Conservation (phyloP, 2,113 vertebrate species). For the Gracilinanus agilis region DNA sequence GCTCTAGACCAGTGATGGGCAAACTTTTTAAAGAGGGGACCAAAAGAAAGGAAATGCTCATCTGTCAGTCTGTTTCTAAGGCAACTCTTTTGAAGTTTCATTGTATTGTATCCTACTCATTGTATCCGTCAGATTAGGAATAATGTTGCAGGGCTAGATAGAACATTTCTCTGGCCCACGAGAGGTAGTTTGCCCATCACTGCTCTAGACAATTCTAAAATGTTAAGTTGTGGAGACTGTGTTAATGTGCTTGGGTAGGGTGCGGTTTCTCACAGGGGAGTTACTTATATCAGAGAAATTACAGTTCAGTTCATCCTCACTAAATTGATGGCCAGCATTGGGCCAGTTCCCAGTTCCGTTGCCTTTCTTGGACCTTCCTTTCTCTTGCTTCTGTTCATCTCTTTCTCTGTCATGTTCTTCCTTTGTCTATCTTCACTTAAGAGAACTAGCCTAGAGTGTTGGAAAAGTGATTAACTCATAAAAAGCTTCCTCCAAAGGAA, state of each 20-base stretch:
- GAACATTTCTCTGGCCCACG: too few relatives aligned
- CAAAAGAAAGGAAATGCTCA: too few relatives aligned
- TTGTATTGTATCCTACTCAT: too few relatives aligned
- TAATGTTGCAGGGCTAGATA: too few relatives aligned
- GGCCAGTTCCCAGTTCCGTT: background rate
- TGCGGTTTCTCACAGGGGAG: background rate
- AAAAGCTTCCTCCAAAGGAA: conserved; percentile 64
- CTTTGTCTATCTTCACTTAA: conserved; percentile 67
- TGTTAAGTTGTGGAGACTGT: background rate
- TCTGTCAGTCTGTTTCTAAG: too few relatives aligned
- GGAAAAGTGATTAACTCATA: conserved; percentile 61
- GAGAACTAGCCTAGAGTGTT: conserved; percentile 71
- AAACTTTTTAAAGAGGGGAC: too few relatives aligned
- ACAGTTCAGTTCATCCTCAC: background rate
- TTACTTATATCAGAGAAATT: background rate
- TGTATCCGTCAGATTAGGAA: too few relatives aligned
- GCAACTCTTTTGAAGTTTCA: too few relatives aligned
- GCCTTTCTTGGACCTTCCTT: conserved; percentile 46
- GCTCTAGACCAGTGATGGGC: too few relatives aligned
- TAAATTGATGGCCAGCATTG: conserved; percentile 1
- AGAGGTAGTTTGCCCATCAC: too few relatives aligned
- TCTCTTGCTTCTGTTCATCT: conserved; percentile 31
- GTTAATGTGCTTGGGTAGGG: background rate
- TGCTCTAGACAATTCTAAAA: background rate
- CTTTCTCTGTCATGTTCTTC: conserved; percentile 30